Conservation (phyloP, 2,113 vertebrate genomes). For the Trogon melanurus region DNA sequence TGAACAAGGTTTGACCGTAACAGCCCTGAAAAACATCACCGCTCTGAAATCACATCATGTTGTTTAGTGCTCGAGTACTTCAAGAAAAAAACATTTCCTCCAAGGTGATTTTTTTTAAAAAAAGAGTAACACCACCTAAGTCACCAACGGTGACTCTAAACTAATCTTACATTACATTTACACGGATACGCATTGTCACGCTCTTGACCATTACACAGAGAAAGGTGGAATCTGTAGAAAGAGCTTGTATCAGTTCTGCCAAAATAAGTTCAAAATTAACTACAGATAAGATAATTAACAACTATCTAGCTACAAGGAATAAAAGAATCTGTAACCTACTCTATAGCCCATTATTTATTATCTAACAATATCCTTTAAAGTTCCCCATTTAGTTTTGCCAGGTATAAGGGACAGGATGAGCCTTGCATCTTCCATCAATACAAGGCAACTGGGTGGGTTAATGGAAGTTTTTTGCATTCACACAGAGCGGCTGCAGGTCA, state of each 20-base stretch:
- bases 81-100: neutral
- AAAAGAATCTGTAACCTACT: neutral
- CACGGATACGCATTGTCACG: fast-evolving
- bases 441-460: neutral
- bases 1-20: neutral
- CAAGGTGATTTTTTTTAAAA: neutral
- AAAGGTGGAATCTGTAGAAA: neutral
- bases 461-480: neutral
- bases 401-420: neutral
- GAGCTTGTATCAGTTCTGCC: neutral
- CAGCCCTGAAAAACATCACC: neutral
- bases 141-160: neutral
- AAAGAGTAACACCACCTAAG: neutral
- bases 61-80: neutral
- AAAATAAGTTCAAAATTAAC: neutral
- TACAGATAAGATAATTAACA: neutral
- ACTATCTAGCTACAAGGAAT: neutral
- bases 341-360: neutral
- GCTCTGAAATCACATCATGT: neutral
- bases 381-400: neutral
- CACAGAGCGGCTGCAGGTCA: fast-evolving
- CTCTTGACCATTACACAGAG: neutral
- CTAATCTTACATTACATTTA: neutral
- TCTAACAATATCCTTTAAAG: neutral
- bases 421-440: neutral